phyloP scores from a whole-genome alignment of 2,797 vertebrate species.

The Sebastolobus alascanus region DNA sequence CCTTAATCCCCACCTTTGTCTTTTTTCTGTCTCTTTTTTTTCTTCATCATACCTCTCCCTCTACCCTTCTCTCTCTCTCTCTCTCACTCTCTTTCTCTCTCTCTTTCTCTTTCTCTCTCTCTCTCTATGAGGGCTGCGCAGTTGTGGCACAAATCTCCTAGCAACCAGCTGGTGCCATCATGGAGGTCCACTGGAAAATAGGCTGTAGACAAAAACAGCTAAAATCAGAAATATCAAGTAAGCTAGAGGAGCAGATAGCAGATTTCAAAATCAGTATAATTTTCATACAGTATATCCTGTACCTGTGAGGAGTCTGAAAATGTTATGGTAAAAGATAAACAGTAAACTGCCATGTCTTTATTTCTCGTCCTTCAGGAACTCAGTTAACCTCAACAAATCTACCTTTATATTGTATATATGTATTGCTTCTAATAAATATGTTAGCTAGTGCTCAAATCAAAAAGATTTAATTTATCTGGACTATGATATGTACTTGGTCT shows the following conservation, averaged over 20 bases:
- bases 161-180: slow-evolving; percentile 43
- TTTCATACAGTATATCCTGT: no score
- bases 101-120: slow-evolving; percentile 30
- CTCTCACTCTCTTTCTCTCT: neutral
- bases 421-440: no score
- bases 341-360: no score
- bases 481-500: no score
- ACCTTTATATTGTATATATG: no score
- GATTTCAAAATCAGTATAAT: no score
- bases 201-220: neutral
- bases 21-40: slow-evolving; percentile 32
- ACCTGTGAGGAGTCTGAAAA: no score
- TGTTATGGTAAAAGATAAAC: no score
- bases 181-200: slow-evolving; percentile 32
- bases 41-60: slow-evolving; percentile 43
- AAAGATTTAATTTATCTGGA: no score
- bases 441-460: no score
- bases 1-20: slow-evolving; percentile 48
- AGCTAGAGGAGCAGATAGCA: neutral
- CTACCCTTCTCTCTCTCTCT: slow-evolving; percentile 33
- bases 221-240: neutral
- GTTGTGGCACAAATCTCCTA: slow-evolving; percentile 47
- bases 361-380: no score
- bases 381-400: no score
- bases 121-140: slow-evolving; percentile 22